Base-by-base conservation (phyloP, 2,113 vertebrate genomes). In the Phocoena sinus region DNA sequence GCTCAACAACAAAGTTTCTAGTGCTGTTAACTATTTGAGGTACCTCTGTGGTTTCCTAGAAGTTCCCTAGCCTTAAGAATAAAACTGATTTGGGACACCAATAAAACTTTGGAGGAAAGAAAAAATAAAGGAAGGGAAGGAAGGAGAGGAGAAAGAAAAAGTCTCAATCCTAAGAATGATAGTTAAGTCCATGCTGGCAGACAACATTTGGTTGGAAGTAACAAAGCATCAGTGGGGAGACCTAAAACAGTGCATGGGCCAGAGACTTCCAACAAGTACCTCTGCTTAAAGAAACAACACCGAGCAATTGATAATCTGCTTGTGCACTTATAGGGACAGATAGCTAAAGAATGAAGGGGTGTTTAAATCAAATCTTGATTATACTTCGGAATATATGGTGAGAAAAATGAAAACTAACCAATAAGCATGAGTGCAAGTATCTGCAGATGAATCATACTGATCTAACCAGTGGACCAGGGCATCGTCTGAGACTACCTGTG, bases 341-440 rank as follows among this genome's bases (percentile, higher is more conserved):
- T 0, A 6, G 2, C 36, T 28, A 41, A 31, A 83, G 12, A 96
- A 10, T 25, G 14, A 80, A 83, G 50, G 5, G 36, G 7, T 38
- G 7, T 33, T 85, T 65, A 67, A 62, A 73, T 33, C 25, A 63
- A 67, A 82, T 73, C 12, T 26, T 73, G 5, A 96, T 6, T 63
- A 23, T 3, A 81, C 6, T 62, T 47, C 21, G 18, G 65, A 85
- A 93, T 77, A 36, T 14, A 33, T 2, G 31, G 8, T 28, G 17
- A 77, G 28, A 60, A 86, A 53, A 38, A 67, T 0, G 71, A 41
- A 95, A 94, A 56, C 99, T 89, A 94, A 99, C 99, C 99, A 99
- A 41, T 99, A 99, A 5, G 99, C 99, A 25, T 99, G 99, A 81
- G 99, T 99, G 95, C 99, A 99, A 81, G 99, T 99, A 44, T 99